Evolutionary conservation across 2,797 vertebrate genomes (phyloP).

Genomic region (Orestias chungarensis): DNA sequence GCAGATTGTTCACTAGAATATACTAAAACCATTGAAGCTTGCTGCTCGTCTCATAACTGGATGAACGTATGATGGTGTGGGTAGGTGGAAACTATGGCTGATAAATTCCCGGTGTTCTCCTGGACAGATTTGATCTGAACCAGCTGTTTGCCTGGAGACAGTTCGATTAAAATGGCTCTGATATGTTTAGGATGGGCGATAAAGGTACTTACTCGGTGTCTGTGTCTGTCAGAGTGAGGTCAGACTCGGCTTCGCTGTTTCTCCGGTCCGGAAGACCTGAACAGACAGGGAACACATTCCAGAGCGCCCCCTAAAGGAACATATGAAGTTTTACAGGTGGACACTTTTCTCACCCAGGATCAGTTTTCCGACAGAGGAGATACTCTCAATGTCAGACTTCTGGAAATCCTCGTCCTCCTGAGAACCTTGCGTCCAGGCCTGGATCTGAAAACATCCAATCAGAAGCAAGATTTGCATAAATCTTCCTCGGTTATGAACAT

Average conservation of each 20-base stretch:
- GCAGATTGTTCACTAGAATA: too few species aligned
- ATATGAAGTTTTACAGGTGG: too few species aligned
- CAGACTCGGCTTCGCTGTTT: conserved; percentile 70
- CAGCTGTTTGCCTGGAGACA: background rate
- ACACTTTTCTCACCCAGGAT: conserved; percentile 34
- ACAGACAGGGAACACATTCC: background rate
- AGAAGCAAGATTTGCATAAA: too few species aligned
- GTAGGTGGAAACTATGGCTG: too few species aligned
- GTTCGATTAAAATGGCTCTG: background rate
- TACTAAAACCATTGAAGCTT: too few species aligned
- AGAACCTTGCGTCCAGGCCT: conserved; percentile 25
- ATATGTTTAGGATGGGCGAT: background rate
- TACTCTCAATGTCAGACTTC: conserved; percentile 28
- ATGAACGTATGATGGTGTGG: too few species aligned
- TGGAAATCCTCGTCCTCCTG: conserved; percentile 35
- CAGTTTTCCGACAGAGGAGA: conserved; percentile 22
- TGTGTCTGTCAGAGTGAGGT: conserved; percentile 76
- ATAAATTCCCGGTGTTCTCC: too few species aligned
- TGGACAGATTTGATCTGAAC: background rate
- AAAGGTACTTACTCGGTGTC: conserved; percentile 76
- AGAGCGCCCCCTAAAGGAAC: background rate
- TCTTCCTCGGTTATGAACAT: background rate
- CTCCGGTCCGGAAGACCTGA: conserved; percentile 40
- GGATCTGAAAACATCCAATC: conserved; percentile 1
- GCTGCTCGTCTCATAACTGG: too few species aligned